Evolutionary conservation across 2,113 vertebrate species (phyloP).

Genomic region (Scolopax mira): DNA sequence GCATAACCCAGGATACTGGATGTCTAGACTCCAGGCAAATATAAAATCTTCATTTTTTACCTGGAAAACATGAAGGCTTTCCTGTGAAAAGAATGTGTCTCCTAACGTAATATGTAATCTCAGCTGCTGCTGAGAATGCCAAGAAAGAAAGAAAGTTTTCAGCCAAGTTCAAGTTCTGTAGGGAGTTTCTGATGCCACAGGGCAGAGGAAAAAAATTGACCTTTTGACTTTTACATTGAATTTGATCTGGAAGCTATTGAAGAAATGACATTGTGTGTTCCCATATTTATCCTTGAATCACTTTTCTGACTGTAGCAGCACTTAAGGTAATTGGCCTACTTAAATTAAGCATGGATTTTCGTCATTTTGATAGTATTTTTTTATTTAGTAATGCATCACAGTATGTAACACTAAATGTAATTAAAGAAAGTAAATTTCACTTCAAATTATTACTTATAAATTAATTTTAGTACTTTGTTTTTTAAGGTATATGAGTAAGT

Average conservation of each 20-base stretch:
- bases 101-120: neutral
- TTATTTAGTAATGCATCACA: constrained; percentile 25
- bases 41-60: neutral
- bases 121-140: neutral
- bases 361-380: constrained; percentile 30
- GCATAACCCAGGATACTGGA: neutral
- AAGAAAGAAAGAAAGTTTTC: neutral
- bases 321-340: constrained; percentile 48
- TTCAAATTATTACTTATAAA: constrained; percentile 23
- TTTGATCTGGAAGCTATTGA: constrained; percentile 32
- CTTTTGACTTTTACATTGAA: constrained; percentile 6
- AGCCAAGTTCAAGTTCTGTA: neutral
- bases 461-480: constrained; percentile 1
- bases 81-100: neutral
- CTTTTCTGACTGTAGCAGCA: constrained; percentile 33
- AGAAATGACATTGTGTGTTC: constrained; percentile 16
- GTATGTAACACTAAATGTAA: constrained; percentile 3
- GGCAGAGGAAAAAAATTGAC: neutral
- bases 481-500: neutral
- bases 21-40: neutral
- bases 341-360: constrained; percentile 38
- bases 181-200: neutral
- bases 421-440: constrained; percentile 13
- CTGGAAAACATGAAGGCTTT: neutral
- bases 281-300: constrained; percentile 30